Base-by-base conservation (phyloP, 92 coral and sea anemone species). In the Epizoanthus stellaris region DNA sequence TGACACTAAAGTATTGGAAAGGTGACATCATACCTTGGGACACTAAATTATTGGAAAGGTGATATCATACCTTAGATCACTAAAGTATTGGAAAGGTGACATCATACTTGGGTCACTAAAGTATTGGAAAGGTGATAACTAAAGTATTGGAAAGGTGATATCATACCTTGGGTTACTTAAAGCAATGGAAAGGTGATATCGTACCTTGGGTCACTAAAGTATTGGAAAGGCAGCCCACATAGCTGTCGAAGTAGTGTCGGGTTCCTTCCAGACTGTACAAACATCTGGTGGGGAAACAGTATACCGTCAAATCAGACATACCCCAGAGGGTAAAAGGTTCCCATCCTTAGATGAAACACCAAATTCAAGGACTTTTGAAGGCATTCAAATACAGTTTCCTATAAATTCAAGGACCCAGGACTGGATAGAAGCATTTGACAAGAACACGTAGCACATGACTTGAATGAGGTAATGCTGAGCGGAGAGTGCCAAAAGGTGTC, bases 201-300 rank as follows among this genome's bases (percentile, higher is more conserved):
- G 57, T 83, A 96, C 99, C 98, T 91, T 42, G 99, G 99, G 80
- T 96, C 98, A 61, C 99, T 96, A 80, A 96, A 96, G 86, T 96
- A 96, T 79, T 94, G 97, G 88, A 96, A 96, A 12, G 99, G 99
- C 34, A 96, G 93, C 10, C 94, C 88, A 80, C 99, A 96, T 49
- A 96, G 77, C 71, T 96, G 98, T 72, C 95, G 96, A 16, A 96
- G 80, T 36, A 96, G 81, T 5, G 99, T 96, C 21, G 99, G 99
- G 69, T 90, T 91, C 81, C 99, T 89, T 5, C 99, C 99, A 65
- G 99, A 95, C 85, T 96, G 99, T 6, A 96, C 94, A 84, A 95
- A 96, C 17, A 96, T 92, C 98, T 96, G 70, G 53, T 12, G 49
- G 4, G 42, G 8, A 63, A 65, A 12, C 70, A n/a, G 65, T 7